Conservation (phyloP, 2,113 vertebrate species). For the Salminus brasiliensis region DNA sequence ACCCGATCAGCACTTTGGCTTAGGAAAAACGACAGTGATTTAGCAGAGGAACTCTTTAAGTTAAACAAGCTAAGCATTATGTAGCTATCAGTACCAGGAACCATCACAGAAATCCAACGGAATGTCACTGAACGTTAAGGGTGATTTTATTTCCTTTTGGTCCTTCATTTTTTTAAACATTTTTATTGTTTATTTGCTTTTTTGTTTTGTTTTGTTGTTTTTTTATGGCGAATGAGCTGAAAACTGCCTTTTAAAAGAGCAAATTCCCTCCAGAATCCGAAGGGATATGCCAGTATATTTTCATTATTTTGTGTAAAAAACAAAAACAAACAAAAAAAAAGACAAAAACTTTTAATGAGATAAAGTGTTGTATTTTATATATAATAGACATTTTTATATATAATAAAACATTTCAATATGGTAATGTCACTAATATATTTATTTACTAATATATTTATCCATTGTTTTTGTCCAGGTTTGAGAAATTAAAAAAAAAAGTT, state of each 20-base stretch:
- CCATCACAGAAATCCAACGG: conserved; percentile 50
- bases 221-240: conserved; percentile 72
- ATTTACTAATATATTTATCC: conserved; percentile 99
- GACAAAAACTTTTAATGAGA: conserved; percentile 82
- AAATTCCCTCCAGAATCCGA: conserved; percentile 71
- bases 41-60: conserved; percentile 41
- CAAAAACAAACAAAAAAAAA: conserved; percentile 74
- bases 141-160: conserved; percentile 54
- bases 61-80: conserved; percentile 64
- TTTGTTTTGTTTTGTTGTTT: conserved; percentile 40
- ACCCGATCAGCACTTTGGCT: conserved; percentile 72
- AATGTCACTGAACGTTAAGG: conserved; percentile 57
- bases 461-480: conserved; percentile 77
- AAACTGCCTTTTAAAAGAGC: conserved; percentile 78
- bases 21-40: conserved; percentile 45
- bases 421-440: conserved; percentile 97
- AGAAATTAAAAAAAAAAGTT: conserved; percentile 65
- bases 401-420: conserved; percentile 94
- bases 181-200: conserved; percentile 28
- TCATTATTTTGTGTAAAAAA: conserved; percentile 81
- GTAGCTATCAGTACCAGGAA: conserved; percentile 52
- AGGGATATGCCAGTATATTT: conserved; percentile 81
- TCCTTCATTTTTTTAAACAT: conserved; percentile 58
- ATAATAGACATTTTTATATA: conserved; percentile 89
- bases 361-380: conserved; percentile 88